phyloP scores from a whole-genome alignment of 2,113 vertebrate genomes.

The Craseonycteris thonglongyai region DNA sequence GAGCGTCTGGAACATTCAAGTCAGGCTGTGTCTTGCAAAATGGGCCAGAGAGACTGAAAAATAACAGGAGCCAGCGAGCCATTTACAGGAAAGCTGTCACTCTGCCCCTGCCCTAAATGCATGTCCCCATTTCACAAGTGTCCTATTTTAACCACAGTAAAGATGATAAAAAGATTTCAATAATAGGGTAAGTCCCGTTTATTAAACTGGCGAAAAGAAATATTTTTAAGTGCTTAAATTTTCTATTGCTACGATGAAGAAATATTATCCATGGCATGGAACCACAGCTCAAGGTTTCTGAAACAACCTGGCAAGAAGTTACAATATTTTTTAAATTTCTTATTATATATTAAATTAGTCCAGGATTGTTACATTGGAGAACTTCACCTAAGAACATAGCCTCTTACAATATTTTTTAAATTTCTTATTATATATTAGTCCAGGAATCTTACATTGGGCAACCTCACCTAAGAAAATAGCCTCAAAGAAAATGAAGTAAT shows the following conservation, averaged over 20 bases:
- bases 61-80: neutral
- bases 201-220: conserved; percentile 4
- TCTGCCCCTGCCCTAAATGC: conserved; percentile 9
- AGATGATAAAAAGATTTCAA: conserved; percentile 5
- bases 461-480: neutral
- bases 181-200: conserved; percentile 2
- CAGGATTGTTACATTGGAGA: neutral
- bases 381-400: no score
- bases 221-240: neutral
- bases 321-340: neutral
- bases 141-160: conserved; percentile 11
- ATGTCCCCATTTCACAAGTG: neutral
- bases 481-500: neutral
- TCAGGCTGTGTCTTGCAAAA: neutral
- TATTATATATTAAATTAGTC: neutral
- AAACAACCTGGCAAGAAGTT: neutral
- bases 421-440: neutral
- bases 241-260: neutral
- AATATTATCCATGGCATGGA: neutral
- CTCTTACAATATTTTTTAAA: neutral
- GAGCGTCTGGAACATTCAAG: neutral
- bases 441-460: neutral
- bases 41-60: neutral
- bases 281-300: neutral
- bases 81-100: neutral